Evolutionary conservation across 2,797 vertebrate species (phyloP).

Genomic region (Odontamblyopus rebecca): DNA sequence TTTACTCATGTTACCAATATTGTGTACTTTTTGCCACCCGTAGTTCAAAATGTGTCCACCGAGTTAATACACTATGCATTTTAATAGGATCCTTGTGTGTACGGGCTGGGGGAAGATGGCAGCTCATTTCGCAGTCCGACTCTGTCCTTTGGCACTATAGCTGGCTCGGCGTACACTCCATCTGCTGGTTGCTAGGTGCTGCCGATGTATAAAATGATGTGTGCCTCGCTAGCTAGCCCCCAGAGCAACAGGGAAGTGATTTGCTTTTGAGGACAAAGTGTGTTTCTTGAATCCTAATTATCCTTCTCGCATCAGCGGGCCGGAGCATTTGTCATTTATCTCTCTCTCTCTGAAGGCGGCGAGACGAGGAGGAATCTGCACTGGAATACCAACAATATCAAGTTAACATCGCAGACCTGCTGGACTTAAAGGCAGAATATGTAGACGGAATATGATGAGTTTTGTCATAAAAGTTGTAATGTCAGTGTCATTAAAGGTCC

Average conservation of each 20-base stretch:
- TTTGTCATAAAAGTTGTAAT: background rate
- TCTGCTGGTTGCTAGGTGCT: constrained; percentile 83
- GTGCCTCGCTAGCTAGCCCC: constrained; percentile 68
- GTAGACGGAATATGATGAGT: background rate
- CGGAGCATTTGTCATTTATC: constrained; percentile 68
- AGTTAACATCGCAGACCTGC: background rate
- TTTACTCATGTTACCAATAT: background rate
- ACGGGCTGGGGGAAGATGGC: constrained; percentile 74
- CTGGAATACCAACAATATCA: constrained; percentile 24
- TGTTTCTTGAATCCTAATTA: constrained; percentile 83
- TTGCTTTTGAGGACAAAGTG: constrained; percentile 79
- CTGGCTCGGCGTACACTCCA: constrained; percentile 72
- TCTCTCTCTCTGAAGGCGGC: constrained; percentile 42
- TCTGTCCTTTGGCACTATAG: constrained; percentile 74
- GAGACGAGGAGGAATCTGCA: constrained; percentile 12
- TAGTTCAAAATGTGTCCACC: constrained; percentile 58
- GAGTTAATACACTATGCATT: constrained; percentile 68
- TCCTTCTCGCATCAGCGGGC: constrained; percentile 69
- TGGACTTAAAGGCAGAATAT: background rate
- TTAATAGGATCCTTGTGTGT: constrained; percentile 69
- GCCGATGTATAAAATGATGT: constrained; percentile 83
- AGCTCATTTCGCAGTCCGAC: constrained; percentile 76
- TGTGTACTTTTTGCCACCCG: background rate
- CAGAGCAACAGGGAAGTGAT: constrained; percentile 79
- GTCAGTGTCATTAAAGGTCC: background rate